Evolutionary conservation across 2,888 invertebrate species (phyloP).

Genomic region (Idaea biselata): DNA sequence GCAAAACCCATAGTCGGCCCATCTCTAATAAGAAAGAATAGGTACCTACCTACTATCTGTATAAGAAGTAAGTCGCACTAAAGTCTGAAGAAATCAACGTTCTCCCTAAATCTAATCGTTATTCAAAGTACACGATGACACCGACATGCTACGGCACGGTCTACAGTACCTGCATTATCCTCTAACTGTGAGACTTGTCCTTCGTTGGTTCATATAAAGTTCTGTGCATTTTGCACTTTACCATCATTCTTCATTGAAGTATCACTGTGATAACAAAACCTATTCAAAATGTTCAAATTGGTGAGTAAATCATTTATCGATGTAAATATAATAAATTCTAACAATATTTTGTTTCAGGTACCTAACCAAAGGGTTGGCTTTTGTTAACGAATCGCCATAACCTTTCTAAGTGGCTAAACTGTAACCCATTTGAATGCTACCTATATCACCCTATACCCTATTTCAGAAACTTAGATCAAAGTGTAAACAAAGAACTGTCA

Average conservation of each 20-base stretch:
- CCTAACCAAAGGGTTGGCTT: too few species aligned
- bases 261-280: slow-evolving; percentile 36
- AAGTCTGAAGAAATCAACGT: neutral
- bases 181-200: slow-evolving; percentile 41
- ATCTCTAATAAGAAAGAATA: too few species aligned
- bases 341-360: too few species aligned
- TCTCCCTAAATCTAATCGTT: slow-evolving; percentile 30
- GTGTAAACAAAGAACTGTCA: too few species aligned
- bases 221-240: slow-evolving; percentile 19
- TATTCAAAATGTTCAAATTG: slow-evolving; percentile 65
- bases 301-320: slow-evolving; percentile 41
- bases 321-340: too few species aligned
- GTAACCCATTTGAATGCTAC: too few species aligned
- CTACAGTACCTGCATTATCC: slow-evolving; percentile 25
- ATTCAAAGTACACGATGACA: slow-evolving; percentile 28
- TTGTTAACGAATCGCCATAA: too few species aligned
- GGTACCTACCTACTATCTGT: too few species aligned
- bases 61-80: neutral
- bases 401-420: too few species aligned
- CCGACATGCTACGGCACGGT: slow-evolving; percentile 3
- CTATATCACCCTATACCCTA: too few species aligned
- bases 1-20: too few species aligned
- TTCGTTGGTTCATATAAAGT: slow-evolving; percentile 51
- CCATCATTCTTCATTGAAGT: slow-evolving; percentile 48
- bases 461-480: too few species aligned